Conservation (phyloP, 2,113 vertebrate genomes). For the Anhinga rufa region DNA sequence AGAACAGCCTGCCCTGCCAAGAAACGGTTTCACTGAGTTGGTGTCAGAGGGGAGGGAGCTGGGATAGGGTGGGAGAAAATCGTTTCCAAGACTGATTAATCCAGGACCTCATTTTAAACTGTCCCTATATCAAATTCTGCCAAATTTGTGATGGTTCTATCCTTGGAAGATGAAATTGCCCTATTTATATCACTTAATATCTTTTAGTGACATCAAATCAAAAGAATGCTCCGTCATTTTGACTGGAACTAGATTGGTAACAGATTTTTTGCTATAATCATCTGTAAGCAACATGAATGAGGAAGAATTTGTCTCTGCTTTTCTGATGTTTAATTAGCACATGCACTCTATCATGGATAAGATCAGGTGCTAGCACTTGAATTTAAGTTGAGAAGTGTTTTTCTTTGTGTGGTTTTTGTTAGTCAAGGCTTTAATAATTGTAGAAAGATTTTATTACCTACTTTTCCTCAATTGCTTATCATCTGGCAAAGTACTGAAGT, state of each 20-base stretch:
- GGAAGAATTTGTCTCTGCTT: neutral
- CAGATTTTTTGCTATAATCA: neutral
- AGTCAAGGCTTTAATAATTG: neutral
- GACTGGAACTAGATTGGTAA: neutral
- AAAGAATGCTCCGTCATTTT: neutral
- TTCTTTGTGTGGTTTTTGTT: neutral
- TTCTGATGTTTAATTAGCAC: neutral
- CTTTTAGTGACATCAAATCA: conserved; percentile 20
- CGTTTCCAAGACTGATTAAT: neutral
- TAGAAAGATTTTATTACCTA: neutral
- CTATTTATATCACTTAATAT: neutral
- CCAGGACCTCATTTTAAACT: conserved; percentile 1
- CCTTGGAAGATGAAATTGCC: conserved; percentile 5
- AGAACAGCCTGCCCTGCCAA: neutral
- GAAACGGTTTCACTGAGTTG: neutral
- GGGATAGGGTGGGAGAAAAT: neutral
- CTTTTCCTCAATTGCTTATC: neutral
- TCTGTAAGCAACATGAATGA: neutral
- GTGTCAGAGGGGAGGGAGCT: neutral
- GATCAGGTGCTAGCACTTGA: neutral
- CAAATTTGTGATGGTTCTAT: neutral
- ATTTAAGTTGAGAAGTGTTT: neutral
- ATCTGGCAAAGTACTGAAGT: neutral
- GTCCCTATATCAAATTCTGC: neutral
- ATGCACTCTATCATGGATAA: neutral